These are phyloP conservation scores for Zophobas morio DNA, from an alignment of 1,140 invertebrate species.

Conservation along the genomic window DNA sequence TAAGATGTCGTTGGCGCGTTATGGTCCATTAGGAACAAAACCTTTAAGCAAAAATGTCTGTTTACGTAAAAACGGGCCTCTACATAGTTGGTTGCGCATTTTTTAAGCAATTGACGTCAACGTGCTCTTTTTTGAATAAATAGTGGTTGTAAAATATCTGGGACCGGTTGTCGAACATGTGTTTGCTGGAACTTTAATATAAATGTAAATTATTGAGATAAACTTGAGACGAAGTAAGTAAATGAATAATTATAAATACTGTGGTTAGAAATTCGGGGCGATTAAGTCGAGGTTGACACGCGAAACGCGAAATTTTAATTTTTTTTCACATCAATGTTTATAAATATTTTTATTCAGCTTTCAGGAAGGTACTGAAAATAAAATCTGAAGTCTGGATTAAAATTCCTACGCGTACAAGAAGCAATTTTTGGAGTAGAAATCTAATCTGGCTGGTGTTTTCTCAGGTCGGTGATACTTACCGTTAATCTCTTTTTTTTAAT, in stretches of 20 bases:
- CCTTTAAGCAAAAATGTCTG: too few relatives aligned
- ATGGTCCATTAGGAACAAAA: slow-evolving; percentile 4
- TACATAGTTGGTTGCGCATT: slow-evolving; percentile 4
- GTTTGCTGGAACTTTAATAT: not conserved
- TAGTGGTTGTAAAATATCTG: not conserved
- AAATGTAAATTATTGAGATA: not conserved
- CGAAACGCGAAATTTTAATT: too few relatives aligned
- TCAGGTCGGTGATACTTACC: too few relatives aligned
- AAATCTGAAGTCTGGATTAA: too few relatives aligned
- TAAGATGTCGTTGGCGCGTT: not conserved
- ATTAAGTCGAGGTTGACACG: too few relatives aligned
- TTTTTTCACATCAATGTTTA: too few relatives aligned
- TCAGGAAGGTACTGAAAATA: too few relatives aligned
- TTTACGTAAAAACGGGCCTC: not conserved
- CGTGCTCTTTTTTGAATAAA: not conserved
- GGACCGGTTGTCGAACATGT: not conserved
- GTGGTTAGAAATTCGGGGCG: not conserved
- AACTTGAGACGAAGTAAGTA: not conserved
- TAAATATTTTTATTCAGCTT: too few relatives aligned
- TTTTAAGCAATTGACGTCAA: slow-evolving; percentile 2
- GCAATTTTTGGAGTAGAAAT: too few relatives aligned
- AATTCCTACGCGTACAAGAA: too few relatives aligned
- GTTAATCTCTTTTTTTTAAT: too few relatives aligned
- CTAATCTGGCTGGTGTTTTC: too few relatives aligned
- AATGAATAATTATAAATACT: not conserved